These are phyloP conservation scores for Halcyon smyrnensis DNA, from an alignment of 2,797 vertebrate genomes.

Conservation along the genomic window DNA sequence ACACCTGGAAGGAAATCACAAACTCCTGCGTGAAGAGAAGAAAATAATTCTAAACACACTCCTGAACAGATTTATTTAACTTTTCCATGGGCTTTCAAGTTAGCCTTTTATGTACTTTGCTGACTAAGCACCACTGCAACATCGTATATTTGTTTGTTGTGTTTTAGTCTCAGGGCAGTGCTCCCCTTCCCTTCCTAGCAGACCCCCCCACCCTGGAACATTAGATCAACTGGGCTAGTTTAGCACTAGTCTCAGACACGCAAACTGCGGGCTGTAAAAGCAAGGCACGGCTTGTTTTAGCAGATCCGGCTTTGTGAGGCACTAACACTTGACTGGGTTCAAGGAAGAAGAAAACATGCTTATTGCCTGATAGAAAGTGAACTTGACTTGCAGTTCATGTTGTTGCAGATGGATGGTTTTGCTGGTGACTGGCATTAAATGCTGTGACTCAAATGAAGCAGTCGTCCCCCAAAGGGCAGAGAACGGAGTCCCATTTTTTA, in stretches of 20 bases:
- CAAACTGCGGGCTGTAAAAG: neutral
- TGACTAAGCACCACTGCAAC: neutral
- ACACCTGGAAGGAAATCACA: neutral
- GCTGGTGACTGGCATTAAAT: neutral
- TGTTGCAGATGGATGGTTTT: neutral
- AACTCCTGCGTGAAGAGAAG: neutral
- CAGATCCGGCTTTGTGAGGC: neutral
- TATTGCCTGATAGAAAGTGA: neutral
- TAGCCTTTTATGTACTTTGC: neutral
- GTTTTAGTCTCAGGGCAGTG: neutral
- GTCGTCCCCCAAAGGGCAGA: neutral
- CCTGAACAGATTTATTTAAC: slow-evolving; percentile 22
- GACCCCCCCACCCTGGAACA: neutral
- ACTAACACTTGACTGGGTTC: neutral
- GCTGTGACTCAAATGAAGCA: neutral
- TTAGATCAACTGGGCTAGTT: neutral
- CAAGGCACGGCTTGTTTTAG: slow-evolving; percentile 18
- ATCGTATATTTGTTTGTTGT: slow-evolving; percentile 11
- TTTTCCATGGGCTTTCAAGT: slow-evolving; percentile 5
- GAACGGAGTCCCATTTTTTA: neutral
- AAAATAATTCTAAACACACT: neutral
- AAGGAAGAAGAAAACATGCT: neutral
- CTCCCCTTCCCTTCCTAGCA: neutral
- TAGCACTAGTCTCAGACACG: neutral
- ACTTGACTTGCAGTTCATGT: neutral